These are phyloP conservation scores for Mamestra configurata DNA, from an alignment of 1,140 invertebrate species.

Conservation along the genomic window DNA sequence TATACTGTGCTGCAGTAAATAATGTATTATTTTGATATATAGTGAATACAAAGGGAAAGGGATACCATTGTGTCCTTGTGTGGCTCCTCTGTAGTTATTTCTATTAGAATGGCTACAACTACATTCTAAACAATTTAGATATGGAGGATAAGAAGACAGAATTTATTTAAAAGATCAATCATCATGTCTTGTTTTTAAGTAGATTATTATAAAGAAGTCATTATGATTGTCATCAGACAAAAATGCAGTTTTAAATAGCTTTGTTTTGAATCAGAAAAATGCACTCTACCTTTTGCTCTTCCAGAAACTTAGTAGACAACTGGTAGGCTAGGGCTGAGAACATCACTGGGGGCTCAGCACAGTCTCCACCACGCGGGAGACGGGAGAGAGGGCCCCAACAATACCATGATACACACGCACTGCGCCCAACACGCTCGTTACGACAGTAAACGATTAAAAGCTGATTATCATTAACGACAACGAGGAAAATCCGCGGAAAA, in stretches of 20 bases:
- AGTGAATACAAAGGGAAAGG: conserved; percentile 25
- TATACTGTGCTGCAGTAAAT: neutral
- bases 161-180: neutral
- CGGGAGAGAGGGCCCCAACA: conserved; percentile 43
- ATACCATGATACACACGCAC: conserved; percentile 62
- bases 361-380: conserved; percentile 65
- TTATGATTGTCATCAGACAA: neutral
- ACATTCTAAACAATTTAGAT: neutral
- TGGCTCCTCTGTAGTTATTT: neutral
- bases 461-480: conserved; percentile 26
- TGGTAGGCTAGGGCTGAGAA: conserved; percentile 82
- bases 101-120: neutral
- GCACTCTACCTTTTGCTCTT: conserved; percentile 74
- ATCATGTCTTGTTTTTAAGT: too few species aligned
- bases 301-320: conserved; percentile 78
- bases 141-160: neutral
- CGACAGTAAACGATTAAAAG: neutral
- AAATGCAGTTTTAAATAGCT: neutral
- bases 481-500: conserved; percentile 60
- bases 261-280: neutral
- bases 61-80: neutral
- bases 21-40: neutral
- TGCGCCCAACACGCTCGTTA: neutral
- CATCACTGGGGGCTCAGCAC: conserved; percentile 70
- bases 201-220: too few species aligned